Evolutionary conservation across 2,113 vertebrate genomes (phyloP), one percentile per base, ranked within the genome.

Genomic region (Furnarius figulus): DNA sequence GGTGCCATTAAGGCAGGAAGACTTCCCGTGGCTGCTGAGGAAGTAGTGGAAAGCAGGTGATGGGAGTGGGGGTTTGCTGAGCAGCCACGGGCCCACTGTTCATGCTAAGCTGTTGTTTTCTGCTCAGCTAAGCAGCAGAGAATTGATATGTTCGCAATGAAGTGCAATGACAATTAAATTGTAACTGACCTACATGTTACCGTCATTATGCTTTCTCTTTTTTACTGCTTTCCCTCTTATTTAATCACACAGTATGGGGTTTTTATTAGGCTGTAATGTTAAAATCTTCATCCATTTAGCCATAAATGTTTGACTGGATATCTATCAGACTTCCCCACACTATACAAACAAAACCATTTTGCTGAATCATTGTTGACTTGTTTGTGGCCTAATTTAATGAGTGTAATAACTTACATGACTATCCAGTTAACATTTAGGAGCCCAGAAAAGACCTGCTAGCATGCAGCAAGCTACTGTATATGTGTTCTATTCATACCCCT

Each of bases 111-210:
- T 98, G 97, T 98, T 99, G 98, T 99, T 99, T 99, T 99, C 99
- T 98, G 98, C 98, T 99, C 98, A 99, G 98, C 98, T 98, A 99
- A 99, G 99, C 99, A 98, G 98, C 98, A 97, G 98, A 98, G 98
- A 99, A 99, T 98, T 99, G 99, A 99, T 99, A 98, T 98, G 98
- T 98, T 99, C 96, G 98, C 98, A 98, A 98, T 98, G 98, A 99
- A 99, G 98, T 98, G 98, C 98, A 98, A 98, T 99, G 99, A 99
- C 98, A 99, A 99, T 99, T 99, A 99, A 99, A 99, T 98, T 99
- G 99, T 98, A 99, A 99, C 99, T 99, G 98, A 99, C 99, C 99
- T 99, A 98, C 98, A 98, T 98, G 98, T 99, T 99, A 98, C 98
- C 98, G 94, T 99, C 98, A 99, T 99, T 99, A 99, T 55, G 97